Evolutionary conservation across 2,888 invertebrate genomes (phyloP).

Genomic region (Lasioglossum zephyrum): DNA sequence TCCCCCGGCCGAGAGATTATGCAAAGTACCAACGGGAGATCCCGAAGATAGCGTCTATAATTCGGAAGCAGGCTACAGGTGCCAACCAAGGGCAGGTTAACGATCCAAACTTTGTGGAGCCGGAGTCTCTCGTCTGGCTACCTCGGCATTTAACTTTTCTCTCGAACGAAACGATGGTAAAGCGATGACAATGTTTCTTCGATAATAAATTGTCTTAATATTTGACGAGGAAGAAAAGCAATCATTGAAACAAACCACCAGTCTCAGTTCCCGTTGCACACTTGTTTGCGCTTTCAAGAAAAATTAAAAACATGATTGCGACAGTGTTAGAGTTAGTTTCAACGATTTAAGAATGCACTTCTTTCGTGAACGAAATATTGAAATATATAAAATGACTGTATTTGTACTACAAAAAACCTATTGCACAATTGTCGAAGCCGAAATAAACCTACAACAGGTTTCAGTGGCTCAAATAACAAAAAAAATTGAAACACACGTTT

Average conservation of each 20-base stretch:
- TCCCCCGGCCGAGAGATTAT: not conserved
- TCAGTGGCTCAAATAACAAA: too few species aligned
- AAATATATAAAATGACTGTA: too few species aligned
- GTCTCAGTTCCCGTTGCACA: not conserved
- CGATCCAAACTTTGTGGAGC: not conserved
- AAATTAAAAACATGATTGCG: not conserved
- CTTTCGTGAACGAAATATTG: too few species aligned
- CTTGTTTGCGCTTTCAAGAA: not conserved
- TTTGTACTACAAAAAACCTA: too few species aligned
- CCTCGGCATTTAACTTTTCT: not conserved
- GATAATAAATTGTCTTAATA: not conserved
- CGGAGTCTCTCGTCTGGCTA: not conserved
- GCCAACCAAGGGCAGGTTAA: not conserved
- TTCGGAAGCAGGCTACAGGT: constrained; percentile 8
- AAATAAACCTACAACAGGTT: too few species aligned
- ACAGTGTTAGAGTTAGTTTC: not conserved
- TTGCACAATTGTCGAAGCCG: too few species aligned
- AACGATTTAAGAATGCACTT: too few species aligned
- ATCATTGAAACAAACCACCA: not conserved
- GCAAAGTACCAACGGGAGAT: not conserved
- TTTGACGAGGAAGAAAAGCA: not conserved
- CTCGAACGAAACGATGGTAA: not conserved
- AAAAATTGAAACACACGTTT: not conserved
- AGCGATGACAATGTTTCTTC: not conserved
- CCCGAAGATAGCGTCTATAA: constrained; percentile 1